Evolutionary conservation across 2,888 invertebrate genomes (phyloP).

Genomic region (Chironomus riparius): DNA sequence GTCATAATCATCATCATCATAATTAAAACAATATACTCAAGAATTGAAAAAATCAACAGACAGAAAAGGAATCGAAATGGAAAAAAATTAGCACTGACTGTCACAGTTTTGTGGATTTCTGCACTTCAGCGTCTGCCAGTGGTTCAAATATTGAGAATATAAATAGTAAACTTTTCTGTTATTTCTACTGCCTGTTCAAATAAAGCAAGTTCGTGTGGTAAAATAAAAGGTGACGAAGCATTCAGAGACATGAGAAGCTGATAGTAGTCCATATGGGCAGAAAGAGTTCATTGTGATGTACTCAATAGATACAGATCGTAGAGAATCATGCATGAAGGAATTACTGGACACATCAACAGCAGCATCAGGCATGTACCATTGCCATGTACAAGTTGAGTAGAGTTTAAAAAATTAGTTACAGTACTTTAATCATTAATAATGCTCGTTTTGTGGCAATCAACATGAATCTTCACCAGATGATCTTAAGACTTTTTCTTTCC

Average conservation of each 20-base stretch:
- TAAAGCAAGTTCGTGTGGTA: background rate
- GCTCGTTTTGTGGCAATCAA: constrained; percentile 6
- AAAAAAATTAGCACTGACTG: constrained; percentile 2
- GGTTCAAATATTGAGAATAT: background rate
- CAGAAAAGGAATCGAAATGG: background rate
- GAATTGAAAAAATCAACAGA: background rate
- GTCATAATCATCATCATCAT: background rate
- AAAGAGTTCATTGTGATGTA: background rate
- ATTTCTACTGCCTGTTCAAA: background rate
- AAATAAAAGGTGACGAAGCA: no score
- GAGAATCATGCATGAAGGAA: no score
- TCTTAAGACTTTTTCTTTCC: background rate
- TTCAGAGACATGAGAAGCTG: no score
- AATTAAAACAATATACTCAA: background rate
- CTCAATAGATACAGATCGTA: background rate
- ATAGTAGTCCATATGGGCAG: background rate
- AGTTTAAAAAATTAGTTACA: constrained; percentile 19
- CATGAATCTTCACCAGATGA: background rate
- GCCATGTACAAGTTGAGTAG: background rate
- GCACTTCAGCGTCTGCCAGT: constrained; percentile 19
- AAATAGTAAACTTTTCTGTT: background rate
- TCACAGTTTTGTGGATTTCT: constrained; percentile 13
- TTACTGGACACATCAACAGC: background rate
- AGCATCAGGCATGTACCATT: background rate
- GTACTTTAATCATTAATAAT: constrained; percentile 15